Base-by-base conservation (phyloP, 2,113 vertebrate genomes). In the Sebastes fasciatus region DNA sequence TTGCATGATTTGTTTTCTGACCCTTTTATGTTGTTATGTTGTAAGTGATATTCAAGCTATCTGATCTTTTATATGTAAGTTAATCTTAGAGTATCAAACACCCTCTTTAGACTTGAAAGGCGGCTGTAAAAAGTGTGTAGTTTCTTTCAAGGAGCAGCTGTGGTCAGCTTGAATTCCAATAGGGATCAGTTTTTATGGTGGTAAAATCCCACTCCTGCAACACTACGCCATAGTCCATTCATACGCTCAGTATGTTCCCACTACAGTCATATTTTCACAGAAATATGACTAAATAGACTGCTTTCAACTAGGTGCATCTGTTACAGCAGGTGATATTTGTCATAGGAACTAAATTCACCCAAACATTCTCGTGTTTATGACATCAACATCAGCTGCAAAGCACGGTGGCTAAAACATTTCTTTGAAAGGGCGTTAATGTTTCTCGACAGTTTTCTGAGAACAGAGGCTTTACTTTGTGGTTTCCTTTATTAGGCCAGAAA, bases 61-160 rank as follows among this genome's bases (percentile, higher is more conserved):
- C 8, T 49, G 48, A 55, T 63, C 51, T 63, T 49, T 60, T 40
- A 1, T 42, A 51, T 19, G n/a, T 65, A 80, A 80, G 64, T 6
- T 19, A 0, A 40, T 51, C 70, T 43, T 13, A 12, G 5, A 21
- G 57, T 43, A 12, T 55, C 7, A n/a, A 48, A 49, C 34, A 4
- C 10, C 3, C 13, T 4, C 7, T 40, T 48, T 19, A 42, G 46
- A 13, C 73, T 26, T 77, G 34, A 62, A 67, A 62, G 60, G 58
- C 49, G 55, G 40, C 23, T 4, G 49, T 58, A 45, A 45, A 26
- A 34, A 10, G n/a, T 5, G 61, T 77, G 60, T 5, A 60, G 63
- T 46, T 46, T 54, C 8, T 77, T 82, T 75, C 34, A 43, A 23
- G 8, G 68, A 69, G 58, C 23, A 51, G 66, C 72, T 61, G 82